A percentile compares a stretch with the other conserved stretches of the same genome.
Evolutionary conservation across 2,113 vertebrate species (phyloP).

Genomic region (Tychaedon coryphoeus): DNA sequence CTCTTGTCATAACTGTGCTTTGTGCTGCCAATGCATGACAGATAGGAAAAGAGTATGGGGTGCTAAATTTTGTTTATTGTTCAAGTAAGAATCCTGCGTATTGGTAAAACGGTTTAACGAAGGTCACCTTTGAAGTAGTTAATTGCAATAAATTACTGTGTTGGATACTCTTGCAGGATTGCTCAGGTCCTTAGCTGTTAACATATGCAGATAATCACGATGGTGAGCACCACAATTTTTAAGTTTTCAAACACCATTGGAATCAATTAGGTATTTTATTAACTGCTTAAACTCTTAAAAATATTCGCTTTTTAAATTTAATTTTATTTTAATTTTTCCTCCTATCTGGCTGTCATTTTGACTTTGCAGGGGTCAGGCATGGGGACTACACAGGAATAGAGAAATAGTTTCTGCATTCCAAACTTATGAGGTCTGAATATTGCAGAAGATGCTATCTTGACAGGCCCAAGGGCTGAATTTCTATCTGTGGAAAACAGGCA

Average conservation of each 20-base stretch:
- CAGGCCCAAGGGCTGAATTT: background rate
- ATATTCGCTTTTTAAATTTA: background rate
- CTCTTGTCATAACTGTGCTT: background rate
- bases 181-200: background rate
- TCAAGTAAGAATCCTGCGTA: background rate
- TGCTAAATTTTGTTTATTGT: background rate
- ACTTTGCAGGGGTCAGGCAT: background rate
- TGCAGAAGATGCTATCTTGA: constrained; percentile 7
- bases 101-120: constrained; percentile 24
- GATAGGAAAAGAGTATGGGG: background rate
- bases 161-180: constrained; percentile 34
- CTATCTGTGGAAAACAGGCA: background rate
- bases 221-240: constrained; percentile 10
- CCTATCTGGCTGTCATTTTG: background rate
- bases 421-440: constrained; percentile 14
- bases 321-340: background rate
- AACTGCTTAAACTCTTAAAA: background rate
- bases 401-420: background rate
- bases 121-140: constrained; percentile 53
- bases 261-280: background rate
- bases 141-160: constrained; percentile 25
- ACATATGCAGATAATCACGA: background rate
- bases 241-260: constrained; percentile 19
- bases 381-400: background rate
- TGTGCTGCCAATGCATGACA: background rate